A percentile compares a stretch with the other conserved stretches of the same genome.
Evolutionary conservation across 2,113 vertebrate genomes (phyloP).

Genomic region (Cyprinodon brontotheroides): DNA sequence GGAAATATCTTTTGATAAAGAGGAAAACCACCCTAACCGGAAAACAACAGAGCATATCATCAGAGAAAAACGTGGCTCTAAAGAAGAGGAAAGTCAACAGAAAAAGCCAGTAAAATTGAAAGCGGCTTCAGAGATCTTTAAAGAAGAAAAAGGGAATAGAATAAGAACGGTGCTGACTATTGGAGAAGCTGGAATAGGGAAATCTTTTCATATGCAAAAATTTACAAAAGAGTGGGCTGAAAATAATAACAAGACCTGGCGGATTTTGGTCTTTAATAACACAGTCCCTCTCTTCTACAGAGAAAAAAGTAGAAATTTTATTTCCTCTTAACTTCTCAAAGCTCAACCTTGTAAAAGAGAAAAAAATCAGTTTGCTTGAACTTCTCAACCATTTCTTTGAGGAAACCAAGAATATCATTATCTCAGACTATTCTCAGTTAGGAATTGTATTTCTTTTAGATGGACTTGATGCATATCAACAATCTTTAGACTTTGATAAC

Average conservation of each 20-base stretch:
- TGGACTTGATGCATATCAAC: not conserved
- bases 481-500: not conserved
- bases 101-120: not conserved
- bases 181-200: not conserved
- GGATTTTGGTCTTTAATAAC: not conserved
- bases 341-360: not conserved
- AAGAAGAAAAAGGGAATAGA: not conserved
- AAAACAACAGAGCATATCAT: not conserved
- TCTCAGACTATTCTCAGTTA: not conserved
- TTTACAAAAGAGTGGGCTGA: not conserved
- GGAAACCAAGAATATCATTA: not conserved
- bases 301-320: not conserved
- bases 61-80: not conserved
- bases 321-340: not conserved
- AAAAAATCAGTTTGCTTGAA: not conserved
- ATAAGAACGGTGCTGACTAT: not conserved
- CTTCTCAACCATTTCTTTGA: not conserved
- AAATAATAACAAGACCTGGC: accelerated
- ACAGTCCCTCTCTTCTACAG: accelerated
- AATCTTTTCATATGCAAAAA: not conserved
- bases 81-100: not conserved
- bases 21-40: not conserved
- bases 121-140: not conserved
- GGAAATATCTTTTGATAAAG: not conserved
- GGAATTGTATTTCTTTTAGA: not conserved